A percentile compares a stretch with the other conserved stretches of the same genome.
phyloP scores from a whole-genome alignment of 2,888 invertebrate species.

The Lithosia quadra region DNA sequence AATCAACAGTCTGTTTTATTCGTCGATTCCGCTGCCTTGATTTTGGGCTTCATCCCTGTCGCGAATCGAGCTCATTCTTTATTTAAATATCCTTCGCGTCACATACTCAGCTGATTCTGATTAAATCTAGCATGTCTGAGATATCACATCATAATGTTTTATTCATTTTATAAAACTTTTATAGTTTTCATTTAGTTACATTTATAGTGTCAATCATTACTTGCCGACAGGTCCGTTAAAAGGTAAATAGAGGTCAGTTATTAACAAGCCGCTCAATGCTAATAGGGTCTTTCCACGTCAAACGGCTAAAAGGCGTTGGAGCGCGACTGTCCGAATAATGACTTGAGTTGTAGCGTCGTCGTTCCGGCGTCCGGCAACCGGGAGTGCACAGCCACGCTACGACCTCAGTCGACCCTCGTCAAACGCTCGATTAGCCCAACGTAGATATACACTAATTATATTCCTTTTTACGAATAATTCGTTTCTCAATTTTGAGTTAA shows the following conservation, averaged over 20 bases:
- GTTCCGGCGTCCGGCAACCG: conserved; percentile 60
- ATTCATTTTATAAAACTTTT: conserved; percentile 15
- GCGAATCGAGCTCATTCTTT: conserved; percentile 65
- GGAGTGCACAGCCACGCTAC: conserved; percentile 59
- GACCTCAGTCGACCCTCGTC: conserved; percentile 83
- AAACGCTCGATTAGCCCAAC: conserved; percentile 84
- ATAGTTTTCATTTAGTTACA: conserved; percentile 19
- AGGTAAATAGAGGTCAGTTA: conserved; percentile 80
- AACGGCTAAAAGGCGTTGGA: conserved; percentile 84
- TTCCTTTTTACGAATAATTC: conserved; percentile 67
- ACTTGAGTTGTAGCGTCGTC: conserved; percentile 75
- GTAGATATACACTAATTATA: conserved; percentile 77
- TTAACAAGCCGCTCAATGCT: conserved; percentile 84
- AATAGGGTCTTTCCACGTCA: conserved; percentile 85
- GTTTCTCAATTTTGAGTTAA: conserved; percentile 59
- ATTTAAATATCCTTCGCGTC: conserved; percentile 74
- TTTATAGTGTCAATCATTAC: conserved; percentile 51
- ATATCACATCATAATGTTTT: conserved; percentile 45
- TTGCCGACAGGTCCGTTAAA: conserved; percentile 62
- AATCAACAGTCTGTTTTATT: conserved; percentile 82
- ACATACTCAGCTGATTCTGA: conserved; percentile 69
- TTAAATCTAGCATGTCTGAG: conserved; percentile 67
- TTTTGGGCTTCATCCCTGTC: conserved; percentile 69
- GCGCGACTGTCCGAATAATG: conserved; percentile 85
- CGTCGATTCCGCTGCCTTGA: conserved; percentile 78